These are phyloP conservation scores for Bathynomus jamesi DNA, from an alignment of 1,140 invertebrate genomes.

Conservation along the genomic window DNA sequence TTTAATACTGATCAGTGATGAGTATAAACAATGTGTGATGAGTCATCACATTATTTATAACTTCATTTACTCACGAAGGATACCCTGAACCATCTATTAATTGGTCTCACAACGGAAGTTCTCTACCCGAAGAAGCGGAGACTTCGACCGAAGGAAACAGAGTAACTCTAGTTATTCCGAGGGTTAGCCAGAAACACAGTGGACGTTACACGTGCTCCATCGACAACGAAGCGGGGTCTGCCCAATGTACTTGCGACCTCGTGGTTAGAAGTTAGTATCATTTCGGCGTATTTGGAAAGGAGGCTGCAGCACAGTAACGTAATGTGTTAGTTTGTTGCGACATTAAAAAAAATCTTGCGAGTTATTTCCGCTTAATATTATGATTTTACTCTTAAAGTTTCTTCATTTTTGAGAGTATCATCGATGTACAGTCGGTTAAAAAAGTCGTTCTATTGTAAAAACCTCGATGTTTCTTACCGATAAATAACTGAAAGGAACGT, in stretches of 20 bases:
- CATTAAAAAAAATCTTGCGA: too few species aligned
- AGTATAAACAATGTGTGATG: not conserved
- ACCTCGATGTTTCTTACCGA: too few species aligned
- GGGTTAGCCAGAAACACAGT: conserved; percentile 46
- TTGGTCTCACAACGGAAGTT: conserved; percentile 61
- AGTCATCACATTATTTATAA: conserved; percentile 8
- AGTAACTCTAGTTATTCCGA: conserved; percentile 21
- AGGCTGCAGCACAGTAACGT: too few species aligned
- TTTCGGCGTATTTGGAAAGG: not conserved
- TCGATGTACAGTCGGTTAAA: too few species aligned
- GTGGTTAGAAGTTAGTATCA: conserved; percentile 65
- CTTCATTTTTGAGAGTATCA: too few species aligned
- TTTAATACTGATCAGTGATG: not conserved
- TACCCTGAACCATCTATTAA: conserved; percentile 61
- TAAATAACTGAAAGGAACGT: too few species aligned
- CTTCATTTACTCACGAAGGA: too few species aligned
- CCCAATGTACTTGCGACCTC: conserved; percentile 57
- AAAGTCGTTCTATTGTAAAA: too few species aligned
- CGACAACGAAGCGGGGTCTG: conserved; percentile 62
- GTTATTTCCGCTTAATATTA: not conserved
- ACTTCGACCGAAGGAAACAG: conserved; percentile 22
- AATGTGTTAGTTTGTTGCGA: too few species aligned
- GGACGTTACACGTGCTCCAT: conserved; percentile 80
- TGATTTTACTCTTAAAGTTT: not conserved
- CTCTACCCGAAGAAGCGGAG: conserved; percentile 12